Evolutionary conservation across 1,140 invertebrate genomes (phyloP), one percentile per base, ranked within the genome.

Genomic region (Idris sp.): DNA sequence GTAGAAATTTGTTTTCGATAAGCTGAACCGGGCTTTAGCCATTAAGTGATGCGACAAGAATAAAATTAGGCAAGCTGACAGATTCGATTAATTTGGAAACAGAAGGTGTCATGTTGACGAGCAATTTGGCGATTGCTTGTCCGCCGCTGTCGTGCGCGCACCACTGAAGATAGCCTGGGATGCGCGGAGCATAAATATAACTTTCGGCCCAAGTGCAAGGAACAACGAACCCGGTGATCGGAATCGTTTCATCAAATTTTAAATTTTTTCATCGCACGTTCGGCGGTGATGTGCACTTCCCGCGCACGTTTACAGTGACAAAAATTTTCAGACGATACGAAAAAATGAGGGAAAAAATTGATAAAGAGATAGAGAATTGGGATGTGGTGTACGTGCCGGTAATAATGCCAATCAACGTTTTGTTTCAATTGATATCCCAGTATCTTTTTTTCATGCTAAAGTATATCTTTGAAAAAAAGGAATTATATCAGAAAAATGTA

Each of bases 231-330:
- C 8, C 3, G 28, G 28, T 25, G 40, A 59, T 58, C 53, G 14
- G 26, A 49, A 58, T 43, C 49, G 31, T 72, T 64, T 62, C 58
- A 41, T 64, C 58, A 64, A 56, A 56, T 19, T 72, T 72, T 40
- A 54, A 71, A 71, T 71, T 71, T 71, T 71, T 71, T 71, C 67
- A 56, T 49, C 33, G 67, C 67, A 71, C 67, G 67, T 71, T 25
- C 15, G 2, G 13, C 28, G 25, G 22, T 71, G 67, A 62, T 46
- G 58, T 16, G 58, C 41, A 56, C 67, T 71, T 71, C 67, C 67
- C 56, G 56, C 33, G 67, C 67, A 71, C 56, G 56, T 71, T 41
- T 41, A 28, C 30, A 16, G 67, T 33, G 56, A 71, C 67, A 61
- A 14, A 54, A 71, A 61, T 44, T 61, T 71, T 71, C 67, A 36